Conservation (phyloP, 1,140 invertebrate genomes). For the Anoplolepis gracilipes region DNA sequence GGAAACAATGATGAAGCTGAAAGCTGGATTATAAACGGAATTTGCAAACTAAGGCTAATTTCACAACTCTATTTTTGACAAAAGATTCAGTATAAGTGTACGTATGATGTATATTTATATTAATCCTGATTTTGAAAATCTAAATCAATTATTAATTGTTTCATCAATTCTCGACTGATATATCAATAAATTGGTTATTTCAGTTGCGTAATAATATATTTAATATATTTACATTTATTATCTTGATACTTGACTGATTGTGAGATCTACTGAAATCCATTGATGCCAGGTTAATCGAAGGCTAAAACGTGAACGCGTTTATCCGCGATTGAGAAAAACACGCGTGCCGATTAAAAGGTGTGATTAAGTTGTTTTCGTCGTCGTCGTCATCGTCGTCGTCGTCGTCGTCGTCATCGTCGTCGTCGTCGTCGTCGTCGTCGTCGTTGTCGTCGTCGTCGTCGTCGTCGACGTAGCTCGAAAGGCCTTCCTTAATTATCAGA, state of each 20-base stretch:
- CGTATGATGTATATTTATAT: not conserved
- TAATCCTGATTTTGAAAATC: constrained; percentile 3
- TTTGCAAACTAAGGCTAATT: not conserved
- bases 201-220: constrained; percentile 8
- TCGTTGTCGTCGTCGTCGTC: constrained; percentile 35
- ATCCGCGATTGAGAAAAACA: constrained; percentile 38
- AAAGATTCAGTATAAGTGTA: not conserved
- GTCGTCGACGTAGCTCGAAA: constrained; percentile 44
- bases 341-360: constrained; percentile 61
- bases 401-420: constrained; percentile 48
- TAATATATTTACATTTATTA: not conserved
- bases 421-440: not conserved
- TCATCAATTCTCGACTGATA: not conserved
- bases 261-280: not conserved
- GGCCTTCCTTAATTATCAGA: constrained; percentile 65
- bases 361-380: constrained; percentile 67
- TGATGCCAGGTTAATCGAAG: not conserved
- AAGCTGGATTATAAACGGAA: not conserved
- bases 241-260: not conserved
- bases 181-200: not conserved
- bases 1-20: not conserved
- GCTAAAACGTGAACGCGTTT: not conserved
- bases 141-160: not conserved
- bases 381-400: constrained; percentile 18
- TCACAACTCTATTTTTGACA: not conserved